These are phyloP conservation scores for Siniperca chuatsi DNA, from an alignment of 2,113 vertebrate genomes.

Conservation along the genomic window DNA sequence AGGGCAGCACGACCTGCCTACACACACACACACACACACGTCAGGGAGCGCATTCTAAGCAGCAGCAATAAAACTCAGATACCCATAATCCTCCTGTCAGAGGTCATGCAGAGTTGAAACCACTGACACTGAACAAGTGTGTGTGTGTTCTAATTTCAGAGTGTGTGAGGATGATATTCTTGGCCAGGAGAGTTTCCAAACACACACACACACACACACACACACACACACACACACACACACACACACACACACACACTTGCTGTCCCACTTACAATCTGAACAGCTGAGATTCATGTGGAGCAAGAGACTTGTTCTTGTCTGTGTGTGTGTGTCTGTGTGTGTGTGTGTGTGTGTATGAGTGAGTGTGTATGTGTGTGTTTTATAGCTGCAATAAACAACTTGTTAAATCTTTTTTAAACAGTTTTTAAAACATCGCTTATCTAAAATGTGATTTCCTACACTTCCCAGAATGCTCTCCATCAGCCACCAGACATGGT, in stretches of 20 bases:
- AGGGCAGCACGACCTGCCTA: slow-evolving; percentile 87
- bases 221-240: slow-evolving; percentile 8
- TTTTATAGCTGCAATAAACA: background rate
- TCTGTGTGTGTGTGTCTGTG: background rate
- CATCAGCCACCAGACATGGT: background rate
- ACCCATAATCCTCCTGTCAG: slow-evolving; percentile 30
- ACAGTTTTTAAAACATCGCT: background rate
- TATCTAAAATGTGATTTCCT: background rate
- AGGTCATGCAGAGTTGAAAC: slow-evolving; percentile 12
- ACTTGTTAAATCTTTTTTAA: too few relatives aligned
- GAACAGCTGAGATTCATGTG: slow-evolving; percentile 50
- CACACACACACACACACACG: slow-evolving; percentile 20
- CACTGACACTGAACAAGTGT: background rate
- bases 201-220: slow-evolving; percentile 18
- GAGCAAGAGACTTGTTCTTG: background rate
- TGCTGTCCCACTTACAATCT: slow-evolving; percentile 3
- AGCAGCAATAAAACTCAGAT: background rate
- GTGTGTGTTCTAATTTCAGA: slow-evolving; percentile 23
- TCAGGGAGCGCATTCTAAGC: background rate
- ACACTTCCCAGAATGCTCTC: slow-evolving; percentile 12
- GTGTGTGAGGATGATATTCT: slow-evolving; percentile 34
- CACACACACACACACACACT: slow-evolving; percentile 15
- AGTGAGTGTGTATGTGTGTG: too few relatives aligned
- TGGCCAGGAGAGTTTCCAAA: background rate
- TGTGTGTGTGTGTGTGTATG: background rate